Percentiles rank a stretch among this genome's conserved stretches.
These are phyloP conservation scores for Agriopis leucophaearia DNA, from an alignment of 2,888 invertebrate species.

Conservation along the genomic window DNA sequence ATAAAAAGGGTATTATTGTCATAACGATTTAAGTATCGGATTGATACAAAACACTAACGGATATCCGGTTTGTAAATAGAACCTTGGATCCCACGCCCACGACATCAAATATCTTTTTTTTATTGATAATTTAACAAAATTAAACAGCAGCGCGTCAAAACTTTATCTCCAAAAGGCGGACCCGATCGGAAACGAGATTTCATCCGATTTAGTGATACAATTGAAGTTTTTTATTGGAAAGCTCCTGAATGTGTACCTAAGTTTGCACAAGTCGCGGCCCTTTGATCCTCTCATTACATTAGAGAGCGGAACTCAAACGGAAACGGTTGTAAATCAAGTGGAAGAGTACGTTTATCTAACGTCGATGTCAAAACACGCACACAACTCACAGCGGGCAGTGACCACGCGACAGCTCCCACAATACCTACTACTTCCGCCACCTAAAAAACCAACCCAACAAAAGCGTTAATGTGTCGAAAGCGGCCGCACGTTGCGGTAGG, in stretches of 20 bases:
- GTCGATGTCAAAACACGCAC: constrained; percentile 73
- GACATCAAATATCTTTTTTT: constrained; percentile 54
- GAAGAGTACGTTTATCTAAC: constrained; percentile 61
- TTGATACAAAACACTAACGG: constrained; percentile 70
- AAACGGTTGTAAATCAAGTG: constrained; percentile 58
- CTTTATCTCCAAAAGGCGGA: constrained; percentile 51
- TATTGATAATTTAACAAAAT: constrained; percentile 53
- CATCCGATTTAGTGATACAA: constrained; percentile 61
- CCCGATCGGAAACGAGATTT: constrained; percentile 61
- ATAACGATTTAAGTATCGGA: constrained; percentile 58
- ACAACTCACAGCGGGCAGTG: constrained; percentile 72
- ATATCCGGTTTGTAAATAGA: constrained; percentile 76
- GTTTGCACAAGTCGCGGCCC: constrained; percentile 56
- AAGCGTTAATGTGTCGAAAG: constrained; percentile 62
- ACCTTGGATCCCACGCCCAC: constrained; percentile 73
- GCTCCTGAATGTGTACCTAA: constrained; percentile 55
- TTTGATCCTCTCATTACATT: constrained; percentile 44
- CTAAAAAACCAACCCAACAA: constrained; percentile 62
- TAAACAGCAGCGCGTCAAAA: constrained; percentile 61
- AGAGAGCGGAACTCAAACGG: constrained; percentile 49
- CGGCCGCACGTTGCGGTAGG: constrained; percentile 64
- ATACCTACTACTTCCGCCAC: constrained; percentile 71
- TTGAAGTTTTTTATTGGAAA: constrained; percentile 49
- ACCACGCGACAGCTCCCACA: constrained; percentile 68
- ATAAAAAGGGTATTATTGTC: constrained; percentile 49